These are phyloP conservation scores for Erythrocercus mccallii DNA, from an alignment of 2,113 vertebrate species.

Conservation along the genomic window DNA sequence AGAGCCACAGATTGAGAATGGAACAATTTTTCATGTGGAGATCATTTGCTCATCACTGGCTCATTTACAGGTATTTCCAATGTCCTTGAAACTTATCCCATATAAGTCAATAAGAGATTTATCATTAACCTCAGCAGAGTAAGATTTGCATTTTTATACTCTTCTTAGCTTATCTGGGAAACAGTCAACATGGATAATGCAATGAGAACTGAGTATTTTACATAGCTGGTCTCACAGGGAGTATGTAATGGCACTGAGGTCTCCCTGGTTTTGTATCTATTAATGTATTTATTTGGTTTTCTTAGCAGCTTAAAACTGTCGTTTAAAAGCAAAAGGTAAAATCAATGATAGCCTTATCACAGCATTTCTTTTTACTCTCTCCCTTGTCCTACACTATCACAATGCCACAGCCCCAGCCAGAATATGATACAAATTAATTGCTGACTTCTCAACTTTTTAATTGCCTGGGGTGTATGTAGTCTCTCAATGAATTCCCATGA, in stretches of 20 bases:
- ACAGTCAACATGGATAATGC: not conserved
- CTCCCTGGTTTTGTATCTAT: not conserved
- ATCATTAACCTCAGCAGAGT: not conserved
- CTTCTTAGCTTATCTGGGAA: not conserved
- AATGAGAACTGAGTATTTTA: not conserved
- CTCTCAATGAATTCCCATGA: not conserved
- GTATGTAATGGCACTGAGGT: not conserved
- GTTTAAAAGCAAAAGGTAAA: not conserved
- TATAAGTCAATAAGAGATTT: not conserved
- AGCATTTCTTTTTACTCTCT: not conserved
- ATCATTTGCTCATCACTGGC: not conserved
- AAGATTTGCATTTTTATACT: not conserved
- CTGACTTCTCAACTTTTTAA: not conserved
- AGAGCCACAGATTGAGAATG: not conserved
- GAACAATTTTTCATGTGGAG: not conserved
- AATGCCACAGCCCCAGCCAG: not conserved
- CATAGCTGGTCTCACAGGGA: not conserved
- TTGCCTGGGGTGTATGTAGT: not conserved
- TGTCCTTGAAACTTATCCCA: not conserved
- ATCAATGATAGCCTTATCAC: not conserved
- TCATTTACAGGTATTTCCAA: not conserved
- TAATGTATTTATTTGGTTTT: not conserved
- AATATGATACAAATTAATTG: not conserved
- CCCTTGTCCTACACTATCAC: not conserved
- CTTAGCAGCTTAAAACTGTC: not conserved